phyloP scores from a whole-genome alignment of 2,888 invertebrate genomes.

The Pterostichus madidus region DNA sequence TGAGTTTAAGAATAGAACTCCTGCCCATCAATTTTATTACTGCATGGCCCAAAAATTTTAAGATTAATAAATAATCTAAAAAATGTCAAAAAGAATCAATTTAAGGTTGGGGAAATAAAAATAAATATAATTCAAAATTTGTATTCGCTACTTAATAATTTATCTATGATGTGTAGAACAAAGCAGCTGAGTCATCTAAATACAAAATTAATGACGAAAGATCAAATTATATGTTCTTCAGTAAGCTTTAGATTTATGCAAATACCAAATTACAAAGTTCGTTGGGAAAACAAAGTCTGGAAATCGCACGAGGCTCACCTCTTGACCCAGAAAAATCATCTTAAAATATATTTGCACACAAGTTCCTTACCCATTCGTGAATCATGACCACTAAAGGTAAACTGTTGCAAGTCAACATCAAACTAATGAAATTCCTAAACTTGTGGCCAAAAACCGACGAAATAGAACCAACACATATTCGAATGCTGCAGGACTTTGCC shows the following conservation, averaged over 20 bases:
- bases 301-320: conserved; percentile 13
- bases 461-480: neutral
- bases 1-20: too few species aligned
- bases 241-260: neutral
- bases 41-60: too few species aligned
- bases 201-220: too few species aligned
- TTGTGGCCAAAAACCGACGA: neutral
- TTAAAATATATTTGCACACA: neutral
- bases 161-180: too few species aligned
- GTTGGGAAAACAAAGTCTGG: conserved; percentile 5
- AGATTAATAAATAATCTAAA: too few species aligned
- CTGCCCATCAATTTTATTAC: too few species aligned
- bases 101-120: too few species aligned
- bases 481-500: neutral
- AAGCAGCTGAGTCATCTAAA: too few species aligned
- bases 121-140: too few species aligned
- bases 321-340: conserved; percentile 24
- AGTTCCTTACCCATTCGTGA: neutral
- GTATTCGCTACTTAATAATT: too few species aligned
- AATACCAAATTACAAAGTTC: conserved; percentile 9
- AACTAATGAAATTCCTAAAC: conserved; percentile 27
- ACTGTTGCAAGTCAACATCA: conserved; percentile 21
- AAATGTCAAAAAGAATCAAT: too few species aligned
- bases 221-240: too few species aligned
- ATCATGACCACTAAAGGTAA: neutral